These are phyloP conservation scores for Sakesphorus luctuosus DNA, from an alignment of 2,113 vertebrate genomes.

Conservation along the genomic window DNA sequence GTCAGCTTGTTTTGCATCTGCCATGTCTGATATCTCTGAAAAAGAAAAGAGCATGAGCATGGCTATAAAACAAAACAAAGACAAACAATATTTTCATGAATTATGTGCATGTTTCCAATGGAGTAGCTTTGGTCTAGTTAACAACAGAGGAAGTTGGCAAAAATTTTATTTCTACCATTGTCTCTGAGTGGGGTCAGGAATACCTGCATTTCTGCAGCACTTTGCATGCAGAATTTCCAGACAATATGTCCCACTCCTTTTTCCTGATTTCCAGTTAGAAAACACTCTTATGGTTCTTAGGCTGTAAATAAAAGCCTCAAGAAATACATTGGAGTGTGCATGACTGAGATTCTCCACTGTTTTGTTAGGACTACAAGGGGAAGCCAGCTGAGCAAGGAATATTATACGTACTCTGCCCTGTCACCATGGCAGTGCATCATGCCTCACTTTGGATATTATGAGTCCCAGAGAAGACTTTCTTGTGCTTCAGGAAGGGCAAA, in stretches of 20 bases:
- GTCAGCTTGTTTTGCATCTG: neutral
- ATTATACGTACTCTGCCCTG: neutral
- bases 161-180: neutral
- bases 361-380: neutral
- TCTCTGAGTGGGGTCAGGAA: neutral
- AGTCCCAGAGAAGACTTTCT: neutral
- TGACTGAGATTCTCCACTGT: neutral
- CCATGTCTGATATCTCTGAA: neutral
- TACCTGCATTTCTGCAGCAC: neutral
- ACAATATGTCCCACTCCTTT: neutral
- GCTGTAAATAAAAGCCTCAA: neutral
- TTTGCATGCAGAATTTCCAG: neutral
- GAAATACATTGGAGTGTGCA: neutral
- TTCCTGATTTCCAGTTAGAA: neutral
- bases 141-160: neutral
- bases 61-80: neutral
- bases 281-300: neutral
- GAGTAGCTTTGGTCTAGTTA: neutral
- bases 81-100: neutral
- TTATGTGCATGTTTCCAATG: neutral
- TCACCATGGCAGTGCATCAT: neutral
- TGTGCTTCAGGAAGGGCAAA: neutral
- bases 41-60: neutral
- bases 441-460: neutral
- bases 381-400: neutral